A percentile compares a stretch with the other conserved stretches of the same genome.
These are phyloP conservation scores for Cacoxenus indagator DNA, from an alignment of 2,888 invertebrate species.

Conservation along the genomic window DNA sequence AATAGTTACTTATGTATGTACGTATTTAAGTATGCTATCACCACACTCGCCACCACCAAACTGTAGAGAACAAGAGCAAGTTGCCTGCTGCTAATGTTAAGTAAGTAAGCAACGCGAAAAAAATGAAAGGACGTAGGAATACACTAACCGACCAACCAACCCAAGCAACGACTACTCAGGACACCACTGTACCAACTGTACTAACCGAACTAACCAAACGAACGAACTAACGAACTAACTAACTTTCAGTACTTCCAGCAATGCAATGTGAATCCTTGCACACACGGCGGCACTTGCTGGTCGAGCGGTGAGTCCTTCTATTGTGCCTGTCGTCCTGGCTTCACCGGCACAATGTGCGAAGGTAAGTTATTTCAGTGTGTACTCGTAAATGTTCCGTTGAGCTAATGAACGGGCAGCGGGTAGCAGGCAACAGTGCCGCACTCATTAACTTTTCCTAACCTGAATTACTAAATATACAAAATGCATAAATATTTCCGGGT, in stretches of 20 bases:
- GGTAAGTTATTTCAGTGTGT: constrained; percentile 70
- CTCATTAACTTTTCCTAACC: constrained; percentile 35
- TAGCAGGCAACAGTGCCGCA: neutral
- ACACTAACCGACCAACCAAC: neutral
- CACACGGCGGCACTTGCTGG: constrained; percentile 85
- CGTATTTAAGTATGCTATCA: too few relatives aligned
- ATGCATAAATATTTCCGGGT: constrained; percentile 3
- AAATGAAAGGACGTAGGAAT: neutral
- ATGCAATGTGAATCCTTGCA: constrained; percentile 81
- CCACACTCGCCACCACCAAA: constrained; percentile 33
- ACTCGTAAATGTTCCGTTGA: neutral
- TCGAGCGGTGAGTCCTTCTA: constrained; percentile 81
- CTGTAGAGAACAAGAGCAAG: constrained; percentile 23
- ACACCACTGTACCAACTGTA: too few relatives aligned
- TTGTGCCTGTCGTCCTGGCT: constrained; percentile 86
- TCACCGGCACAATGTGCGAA: constrained; percentile 84
- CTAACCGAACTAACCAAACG: too few relatives aligned
- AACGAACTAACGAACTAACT: constrained; percentile 32
- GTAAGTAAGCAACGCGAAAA: constrained; percentile 24
- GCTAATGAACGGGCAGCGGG: too few relatives aligned
- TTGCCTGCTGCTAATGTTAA: neutral
- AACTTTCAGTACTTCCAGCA: constrained; percentile 72
- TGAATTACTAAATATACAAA: constrained; percentile 7
- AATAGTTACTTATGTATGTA: too few relatives aligned
- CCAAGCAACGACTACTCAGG: neutral